Conservation (phyloP, 2,797 vertebrate species). For the Lacerta viridis region DNA sequence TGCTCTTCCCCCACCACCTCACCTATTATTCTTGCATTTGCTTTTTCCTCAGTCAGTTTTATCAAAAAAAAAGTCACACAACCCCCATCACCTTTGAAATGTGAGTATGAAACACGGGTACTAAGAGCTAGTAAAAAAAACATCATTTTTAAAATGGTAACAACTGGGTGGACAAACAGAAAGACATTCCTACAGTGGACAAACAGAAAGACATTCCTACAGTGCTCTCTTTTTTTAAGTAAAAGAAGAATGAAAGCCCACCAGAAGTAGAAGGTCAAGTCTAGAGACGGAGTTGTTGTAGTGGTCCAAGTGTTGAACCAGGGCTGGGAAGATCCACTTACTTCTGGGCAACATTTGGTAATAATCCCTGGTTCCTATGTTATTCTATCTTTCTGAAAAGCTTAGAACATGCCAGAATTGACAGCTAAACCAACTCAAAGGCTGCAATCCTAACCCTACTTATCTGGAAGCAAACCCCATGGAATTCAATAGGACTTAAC, state of each 20-base stretch:
- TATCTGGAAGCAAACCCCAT: no score
- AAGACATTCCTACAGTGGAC: neutral
- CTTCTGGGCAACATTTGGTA: neutral
- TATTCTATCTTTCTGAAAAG: neutral
- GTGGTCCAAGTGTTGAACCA: no score
- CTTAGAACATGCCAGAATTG: neutral
- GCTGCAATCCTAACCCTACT: no score
- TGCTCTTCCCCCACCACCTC: neutral
- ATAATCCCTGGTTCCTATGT: neutral
- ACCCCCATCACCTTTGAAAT: neutral
- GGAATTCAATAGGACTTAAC: no score
- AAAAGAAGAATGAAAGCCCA: neutral
- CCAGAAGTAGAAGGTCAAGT: neutral
- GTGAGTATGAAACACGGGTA: neutral
- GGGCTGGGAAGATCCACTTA: neutral
- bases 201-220: neutral
- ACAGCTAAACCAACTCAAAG: neutral
- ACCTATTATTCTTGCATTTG: neutral
- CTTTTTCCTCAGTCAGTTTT: neutral
- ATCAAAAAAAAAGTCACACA: neutral
- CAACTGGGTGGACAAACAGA: neutral
- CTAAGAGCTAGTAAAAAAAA: neutral
- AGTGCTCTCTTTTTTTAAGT: no score
- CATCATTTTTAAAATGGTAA: neutral
- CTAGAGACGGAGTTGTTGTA: no score